Percentiles rank a stretch among this genome's conserved stretches.
These are phyloP conservation scores for Craterocephalus amniculus DNA, from an alignment of 2,797 vertebrate genomes.

Conservation along the genomic window DNA sequence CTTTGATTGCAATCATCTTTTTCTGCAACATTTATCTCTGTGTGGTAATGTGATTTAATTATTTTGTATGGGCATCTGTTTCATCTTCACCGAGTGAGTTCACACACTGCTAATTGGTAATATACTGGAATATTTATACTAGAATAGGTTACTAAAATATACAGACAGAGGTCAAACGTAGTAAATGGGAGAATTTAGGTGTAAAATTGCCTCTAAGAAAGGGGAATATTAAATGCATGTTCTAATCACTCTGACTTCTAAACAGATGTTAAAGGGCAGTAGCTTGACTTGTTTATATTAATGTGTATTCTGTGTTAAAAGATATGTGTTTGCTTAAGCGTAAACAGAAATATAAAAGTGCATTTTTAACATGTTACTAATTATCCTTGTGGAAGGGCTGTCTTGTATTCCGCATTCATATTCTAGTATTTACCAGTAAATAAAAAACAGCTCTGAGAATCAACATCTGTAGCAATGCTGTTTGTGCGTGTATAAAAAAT, in stretches of 20 bases:
- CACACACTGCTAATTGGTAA: conserved; percentile 45
- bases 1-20: conserved; percentile 10
- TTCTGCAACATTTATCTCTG: conserved; percentile 5
- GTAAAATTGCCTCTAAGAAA: too few species aligned
- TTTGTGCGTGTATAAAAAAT: conserved; percentile 50
- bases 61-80: conserved; percentile 28
- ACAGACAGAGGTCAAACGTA: too few species aligned
- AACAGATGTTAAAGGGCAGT: conserved; percentile 8
- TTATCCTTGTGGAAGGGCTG: conserved; percentile 18
- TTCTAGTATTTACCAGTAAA: conserved; percentile 45
- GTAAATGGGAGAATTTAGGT: too few species aligned
- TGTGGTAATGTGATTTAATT: conserved; percentile 30
- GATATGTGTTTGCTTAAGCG: conserved; percentile 27
- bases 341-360: conserved; percentile 37
- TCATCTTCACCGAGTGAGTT: conserved; percentile 4
- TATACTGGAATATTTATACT: conserved; percentile 26
- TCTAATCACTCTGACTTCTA: too few species aligned
- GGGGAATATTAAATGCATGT: too few species aligned
- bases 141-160: conserved; percentile 23
- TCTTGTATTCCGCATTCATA: conserved; percentile 30
- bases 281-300: conserved; percentile 33
- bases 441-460: conserved; percentile 41
- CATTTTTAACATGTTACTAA: conserved; percentile 33
- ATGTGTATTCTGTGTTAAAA: conserved; percentile 39
- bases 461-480: conserved; percentile 31